phyloP scores from a whole-genome alignment of 2,113 vertebrate genomes.

The Lipotes vexillifer region DNA sequence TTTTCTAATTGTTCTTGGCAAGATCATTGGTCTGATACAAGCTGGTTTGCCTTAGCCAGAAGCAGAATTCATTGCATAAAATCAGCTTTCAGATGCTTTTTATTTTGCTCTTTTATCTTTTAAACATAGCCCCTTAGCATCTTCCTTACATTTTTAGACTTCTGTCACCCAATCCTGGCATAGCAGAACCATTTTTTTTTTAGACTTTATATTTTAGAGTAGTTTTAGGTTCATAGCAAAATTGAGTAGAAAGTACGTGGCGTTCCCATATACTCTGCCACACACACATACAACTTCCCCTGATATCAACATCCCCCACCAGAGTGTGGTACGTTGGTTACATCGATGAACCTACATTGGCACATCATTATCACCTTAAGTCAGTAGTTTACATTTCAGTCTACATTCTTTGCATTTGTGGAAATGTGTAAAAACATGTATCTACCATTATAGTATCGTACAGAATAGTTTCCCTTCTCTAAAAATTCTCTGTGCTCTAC shows the following conservation, averaged over 20 bases:
- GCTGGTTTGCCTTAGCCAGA: neutral
- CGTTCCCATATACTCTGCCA: neutral
- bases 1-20: neutral
- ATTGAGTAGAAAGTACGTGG: neutral
- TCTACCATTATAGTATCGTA: neutral
- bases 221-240: neutral
- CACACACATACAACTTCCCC: neutral
- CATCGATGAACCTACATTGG: neutral
- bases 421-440: neutral
- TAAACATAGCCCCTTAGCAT: neutral
- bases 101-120: neutral
- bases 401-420: neutral
- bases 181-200: neutral
- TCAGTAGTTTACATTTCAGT: neutral
- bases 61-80: neutral
- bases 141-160: neutral
- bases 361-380: neutral
- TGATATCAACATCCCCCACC: neutral
- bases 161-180: neutral
- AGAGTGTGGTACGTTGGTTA: neutral
- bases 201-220: neutral
- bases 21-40: neutral
- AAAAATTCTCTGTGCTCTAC: neutral
- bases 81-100: neutral
- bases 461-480: neutral